These are phyloP conservation scores for Recurvirostra avosetta DNA, from an alignment of 2,113 vertebrate genomes.

Conservation along the genomic window DNA sequence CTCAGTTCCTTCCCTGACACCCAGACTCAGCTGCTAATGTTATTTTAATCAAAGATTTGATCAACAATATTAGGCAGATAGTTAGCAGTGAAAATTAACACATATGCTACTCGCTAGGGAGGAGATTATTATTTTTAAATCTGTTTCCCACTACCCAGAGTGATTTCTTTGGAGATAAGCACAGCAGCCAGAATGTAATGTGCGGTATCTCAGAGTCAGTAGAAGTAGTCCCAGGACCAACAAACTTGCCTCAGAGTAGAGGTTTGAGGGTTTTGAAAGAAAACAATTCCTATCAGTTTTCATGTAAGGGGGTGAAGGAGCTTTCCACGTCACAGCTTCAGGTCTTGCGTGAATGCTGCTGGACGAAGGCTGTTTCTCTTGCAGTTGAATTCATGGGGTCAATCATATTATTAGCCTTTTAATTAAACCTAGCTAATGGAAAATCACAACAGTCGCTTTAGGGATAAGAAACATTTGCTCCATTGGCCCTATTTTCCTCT, in stretches of 20 bases:
- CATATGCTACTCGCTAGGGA: not conserved
- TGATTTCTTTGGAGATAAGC: not conserved
- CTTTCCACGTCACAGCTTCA: not conserved
- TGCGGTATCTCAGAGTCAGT: not conserved
- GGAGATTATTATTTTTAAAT: conserved; percentile 25
- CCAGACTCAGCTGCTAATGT: not conserved
- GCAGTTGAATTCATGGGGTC: not conserved
- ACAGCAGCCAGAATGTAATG: not conserved
- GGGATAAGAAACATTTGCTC: not conserved
- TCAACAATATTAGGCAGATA: conserved; percentile 30
- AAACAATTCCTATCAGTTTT: not conserved
- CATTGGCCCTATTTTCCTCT: not conserved
- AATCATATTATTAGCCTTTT: not conserved
- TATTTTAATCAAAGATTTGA: conserved; percentile 57
- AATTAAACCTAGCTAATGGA: not conserved
- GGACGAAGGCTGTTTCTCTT: not conserved
- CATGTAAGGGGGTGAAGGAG: not conserved
- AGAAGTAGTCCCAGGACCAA: not conserved
- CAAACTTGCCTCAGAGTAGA: not conserved
- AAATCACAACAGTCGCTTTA: not conserved
- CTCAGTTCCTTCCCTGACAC: not conserved
- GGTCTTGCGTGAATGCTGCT: fast-evolving
- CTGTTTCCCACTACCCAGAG: not conserved
- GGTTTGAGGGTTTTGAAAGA: not conserved
- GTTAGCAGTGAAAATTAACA: conserved; percentile 33